A percentile compares a stretch with the other conserved stretches of the same genome.
phyloP scores from a whole-genome alignment of 2,113 vertebrate species.

The Melanerpes formicivorus region DNA sequence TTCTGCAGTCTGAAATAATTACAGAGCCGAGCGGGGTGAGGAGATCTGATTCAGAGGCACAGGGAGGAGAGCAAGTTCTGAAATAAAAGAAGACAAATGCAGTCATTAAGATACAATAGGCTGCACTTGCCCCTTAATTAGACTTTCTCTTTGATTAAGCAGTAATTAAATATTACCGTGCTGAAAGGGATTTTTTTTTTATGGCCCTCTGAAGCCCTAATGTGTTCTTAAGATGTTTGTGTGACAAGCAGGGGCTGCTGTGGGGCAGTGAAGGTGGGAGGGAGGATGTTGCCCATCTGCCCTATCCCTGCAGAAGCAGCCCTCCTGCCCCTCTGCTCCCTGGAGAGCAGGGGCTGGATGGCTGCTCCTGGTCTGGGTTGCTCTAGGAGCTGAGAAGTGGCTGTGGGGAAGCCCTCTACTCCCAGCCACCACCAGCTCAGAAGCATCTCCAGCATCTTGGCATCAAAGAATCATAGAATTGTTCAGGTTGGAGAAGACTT shows the following conservation, averaged over 20 bases:
- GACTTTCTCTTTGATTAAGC: conserved; percentile 68
- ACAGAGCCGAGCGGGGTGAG: not conserved
- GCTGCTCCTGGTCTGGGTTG: not conserved
- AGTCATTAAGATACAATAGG: conserved; percentile 64
- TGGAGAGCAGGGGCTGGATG: rapidly evolving
- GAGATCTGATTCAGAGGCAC: conserved; percentile 56
- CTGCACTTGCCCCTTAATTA: conserved; percentile 65
- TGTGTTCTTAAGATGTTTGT: conserved; percentile 19
- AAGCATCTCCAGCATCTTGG: not conserved
- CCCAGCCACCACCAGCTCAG: not conserved
- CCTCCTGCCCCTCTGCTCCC: not conserved
- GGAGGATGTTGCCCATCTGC: not conserved
- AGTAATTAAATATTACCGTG: conserved; percentile 63
- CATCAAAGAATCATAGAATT: too few species aligned
- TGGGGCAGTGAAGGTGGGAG: not conserved
- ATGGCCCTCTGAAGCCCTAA: not conserved
- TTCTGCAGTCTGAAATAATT: conserved; percentile 63
- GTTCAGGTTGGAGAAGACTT: too few species aligned
- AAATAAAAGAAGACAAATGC: conserved; percentile 66
- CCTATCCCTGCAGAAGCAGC: not conserved
- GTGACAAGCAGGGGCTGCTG: not conserved
- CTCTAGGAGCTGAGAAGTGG: not conserved
- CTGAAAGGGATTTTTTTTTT: conserved; percentile 34
- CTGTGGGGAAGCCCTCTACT: not conserved
- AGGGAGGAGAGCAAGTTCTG: conserved; percentile 10